These are phyloP conservation scores for Bufo gargarizans DNA, from an alignment of 2,113 vertebrate species.

Conservation along the genomic window DNA sequence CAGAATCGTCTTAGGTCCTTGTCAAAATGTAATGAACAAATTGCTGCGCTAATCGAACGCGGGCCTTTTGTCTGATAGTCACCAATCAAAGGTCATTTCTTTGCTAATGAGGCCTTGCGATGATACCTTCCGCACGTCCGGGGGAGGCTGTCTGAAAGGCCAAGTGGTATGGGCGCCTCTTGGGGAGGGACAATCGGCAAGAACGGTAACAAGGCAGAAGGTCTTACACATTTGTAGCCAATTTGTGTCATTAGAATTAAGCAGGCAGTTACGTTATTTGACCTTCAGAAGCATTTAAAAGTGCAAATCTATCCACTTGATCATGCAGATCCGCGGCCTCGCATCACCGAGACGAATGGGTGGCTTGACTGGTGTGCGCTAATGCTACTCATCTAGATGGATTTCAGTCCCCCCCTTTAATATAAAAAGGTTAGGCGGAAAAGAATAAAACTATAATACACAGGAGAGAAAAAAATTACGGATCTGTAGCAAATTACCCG, in stretches of 20 bases:
- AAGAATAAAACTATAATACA: not conserved
- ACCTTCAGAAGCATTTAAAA: constrained; percentile 50
- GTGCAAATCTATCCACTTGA: constrained; percentile 36
- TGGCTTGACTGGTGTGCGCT: not conserved
- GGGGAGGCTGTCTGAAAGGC: constrained; percentile 70
- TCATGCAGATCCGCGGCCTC: constrained; percentile 13
- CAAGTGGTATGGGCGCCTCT: constrained; percentile 71
- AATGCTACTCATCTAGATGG: not conserved
- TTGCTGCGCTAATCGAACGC: constrained; percentile 74
- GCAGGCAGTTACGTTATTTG: constrained; percentile 51
- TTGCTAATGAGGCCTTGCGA: constrained; percentile 75
- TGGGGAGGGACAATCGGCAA: constrained; percentile 69
- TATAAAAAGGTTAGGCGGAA: not conserved
- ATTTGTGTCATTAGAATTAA: constrained; percentile 65
- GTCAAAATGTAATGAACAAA: constrained; percentile 76
- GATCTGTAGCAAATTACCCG: not conserved
- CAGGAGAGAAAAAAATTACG: not conserved
- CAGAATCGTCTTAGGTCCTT: constrained; percentile 74
- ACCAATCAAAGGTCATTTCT: constrained; percentile 73
- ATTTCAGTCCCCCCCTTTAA: not conserved
- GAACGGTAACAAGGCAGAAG: constrained; percentile 67
- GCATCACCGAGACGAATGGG: constrained; percentile 10
- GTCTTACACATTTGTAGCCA: constrained; percentile 65
- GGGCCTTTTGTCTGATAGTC: constrained; percentile 70
- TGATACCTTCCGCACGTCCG: constrained; percentile 68